Conservation (phyloP, 2,797 vertebrate genomes). For the Arnoldichthys spilopterus region DNA sequence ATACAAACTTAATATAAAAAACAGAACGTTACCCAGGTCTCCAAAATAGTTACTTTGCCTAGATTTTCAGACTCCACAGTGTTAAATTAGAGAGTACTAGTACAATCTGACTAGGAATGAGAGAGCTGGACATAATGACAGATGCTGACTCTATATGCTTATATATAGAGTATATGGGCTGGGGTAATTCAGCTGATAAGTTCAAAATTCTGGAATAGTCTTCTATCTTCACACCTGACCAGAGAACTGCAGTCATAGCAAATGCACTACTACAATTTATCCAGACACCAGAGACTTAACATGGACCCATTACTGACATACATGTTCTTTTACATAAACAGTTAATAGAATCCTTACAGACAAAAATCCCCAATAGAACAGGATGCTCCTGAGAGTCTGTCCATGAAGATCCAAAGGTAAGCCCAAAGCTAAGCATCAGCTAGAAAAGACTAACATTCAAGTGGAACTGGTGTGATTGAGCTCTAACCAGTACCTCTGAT, state of each 20-base stretch:
- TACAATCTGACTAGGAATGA: background rate
- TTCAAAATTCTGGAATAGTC: background rate
- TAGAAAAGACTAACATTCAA: too few relatives aligned
- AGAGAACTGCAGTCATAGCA: background rate
- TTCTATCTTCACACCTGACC: background rate
- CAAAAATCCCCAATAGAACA: too few relatives aligned
- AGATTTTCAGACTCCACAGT: background rate
- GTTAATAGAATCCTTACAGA: too few relatives aligned
- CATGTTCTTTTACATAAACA: too few relatives aligned
- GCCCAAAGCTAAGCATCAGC: too few relatives aligned
- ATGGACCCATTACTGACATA: too few relatives aligned
- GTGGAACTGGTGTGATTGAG: background rate
- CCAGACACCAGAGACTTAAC: too few relatives aligned
- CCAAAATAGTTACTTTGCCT: background rate
- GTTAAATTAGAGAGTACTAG: too few relatives aligned
- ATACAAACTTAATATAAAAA: background rate
- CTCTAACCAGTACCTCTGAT: background rate
- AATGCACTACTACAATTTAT: background rate
- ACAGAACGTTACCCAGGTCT: background rate
- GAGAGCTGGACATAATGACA: background rate
- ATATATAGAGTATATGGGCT: too few relatives aligned
- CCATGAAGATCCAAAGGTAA: too few relatives aligned
- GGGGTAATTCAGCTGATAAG: background rate
- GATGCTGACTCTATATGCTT: too few relatives aligned
- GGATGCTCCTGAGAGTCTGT: too few relatives aligned